Base-by-base conservation (phyloP, 37 sponge, comb jelly and placozoan species). In the Cliona cf. orientalis region DNA sequence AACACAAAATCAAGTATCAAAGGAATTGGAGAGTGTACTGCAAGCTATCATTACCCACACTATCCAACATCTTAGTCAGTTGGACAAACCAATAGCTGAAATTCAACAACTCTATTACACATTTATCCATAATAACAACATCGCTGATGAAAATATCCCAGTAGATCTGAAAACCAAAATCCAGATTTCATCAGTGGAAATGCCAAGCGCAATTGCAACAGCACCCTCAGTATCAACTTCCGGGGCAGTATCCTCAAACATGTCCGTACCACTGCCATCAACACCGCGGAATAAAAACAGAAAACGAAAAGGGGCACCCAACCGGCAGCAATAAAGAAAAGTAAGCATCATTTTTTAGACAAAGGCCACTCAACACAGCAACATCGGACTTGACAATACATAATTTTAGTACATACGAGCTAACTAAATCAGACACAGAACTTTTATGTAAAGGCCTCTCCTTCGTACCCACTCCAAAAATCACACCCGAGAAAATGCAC, bases 281-380 rank as follows among this genome's bases (percentile, higher is more conserved):
- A 62, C 28, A 62, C 63, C 21, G 55, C 55, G 55, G 5, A 61
- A 25, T 28, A n/a, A 45, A 72, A 72, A 45, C n/a, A 45, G 29
- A 11, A 72, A 72, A 72, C 9, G 53, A 72, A 12, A 25, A 23
- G 26, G 22, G 33, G 5, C 53, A 23, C 7, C 25, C 39, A n/a
- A 61, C n/a, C 65, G 40, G 46, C 65, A 2, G 62, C 23, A 22
- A 76, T 40, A 41, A 14, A 76, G 41, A 17, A 41, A 5, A 60
- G n/a, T 17, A 39, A 34, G 26, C 23, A 76, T 26, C 65, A 60
- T 76, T 63, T 76, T 76, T 76, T 61, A 76, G 43, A 2, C 64
- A 9, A 63, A 76, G 46, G 78, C 78, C 59, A 26, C 5, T 23
- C 21, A 76, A 22, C 26, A 36, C 40, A 23, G 11, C 65, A 42